Conservation (phyloP, 2,113 vertebrate genomes). For the Sialia sialis region DNA sequence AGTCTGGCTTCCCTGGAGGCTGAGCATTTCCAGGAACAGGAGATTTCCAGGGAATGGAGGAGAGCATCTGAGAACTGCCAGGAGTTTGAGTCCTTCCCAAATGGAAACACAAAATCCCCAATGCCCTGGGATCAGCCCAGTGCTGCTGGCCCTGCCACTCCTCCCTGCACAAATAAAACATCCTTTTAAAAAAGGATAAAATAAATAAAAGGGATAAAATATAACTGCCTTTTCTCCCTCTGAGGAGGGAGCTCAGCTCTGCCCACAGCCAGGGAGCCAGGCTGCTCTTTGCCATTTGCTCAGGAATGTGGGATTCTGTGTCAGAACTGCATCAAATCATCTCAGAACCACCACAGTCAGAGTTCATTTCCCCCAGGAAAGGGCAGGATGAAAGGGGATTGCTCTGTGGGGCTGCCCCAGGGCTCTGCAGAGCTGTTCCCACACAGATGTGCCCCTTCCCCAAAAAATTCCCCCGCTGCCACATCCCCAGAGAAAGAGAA, state of each 20-base stretch:
- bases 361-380: accelerated
- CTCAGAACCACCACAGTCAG: accelerated
- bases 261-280: accelerated
- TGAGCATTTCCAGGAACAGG: neutral
- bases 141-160: neutral
- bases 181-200: no score
- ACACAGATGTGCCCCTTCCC: neutral
- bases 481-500: neutral
- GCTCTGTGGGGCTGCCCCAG: neutral
- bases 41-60: neutral
- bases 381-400: neutral
- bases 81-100: neutral
- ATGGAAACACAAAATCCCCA: neutral
- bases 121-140: neutral
- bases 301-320: accelerated
- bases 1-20: neutral
- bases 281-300: neutral
- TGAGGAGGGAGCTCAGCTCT: neutral
- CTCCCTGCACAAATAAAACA: accelerated
- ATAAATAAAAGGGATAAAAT: no score
- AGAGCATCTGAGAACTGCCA: neutral
- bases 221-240: neutral
- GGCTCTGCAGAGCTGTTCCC: neutral
- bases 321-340: neutral
- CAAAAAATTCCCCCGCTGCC: neutral